Evolutionary conservation across 2,797 vertebrate species (phyloP), one percentile per base, ranked within the genome.

Genomic region (Cryptoprocta ferox): DNA sequence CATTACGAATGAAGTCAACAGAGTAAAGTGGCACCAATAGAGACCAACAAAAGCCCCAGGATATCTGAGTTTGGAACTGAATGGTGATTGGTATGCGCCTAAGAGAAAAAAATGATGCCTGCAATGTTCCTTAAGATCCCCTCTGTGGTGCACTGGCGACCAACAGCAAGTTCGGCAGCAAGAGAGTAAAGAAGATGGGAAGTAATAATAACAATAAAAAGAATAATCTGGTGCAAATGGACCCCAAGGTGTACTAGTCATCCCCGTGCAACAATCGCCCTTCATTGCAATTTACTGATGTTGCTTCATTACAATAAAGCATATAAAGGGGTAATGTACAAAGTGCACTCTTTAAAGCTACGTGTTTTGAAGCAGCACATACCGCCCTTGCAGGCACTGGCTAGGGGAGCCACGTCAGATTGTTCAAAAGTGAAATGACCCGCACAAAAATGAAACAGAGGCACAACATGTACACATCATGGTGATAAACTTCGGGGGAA

Each of bases 151-250:
- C 53, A 68, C 7, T 42, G 89, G 98, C 98, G 98, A 98, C 98
- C 98, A 98, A 98, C 94, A 97, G 96, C 98, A 98, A 98, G 98
- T 98, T 97, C 82, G 87, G 98, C 95, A 95, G 96, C 98, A 95
- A 97, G 98, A 98, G 98, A 98, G 91, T 97, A 97, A 98, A 98
- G 98, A 98, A 98, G 98, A 98, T 98, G 98, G 98, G 98, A 98
- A 98, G 98, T 98, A 98, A 98, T 98, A 98, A 98, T 97, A 98
- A 98, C 98, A 99, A 99, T 98, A 98, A 99, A 98, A 98, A 98
- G 91, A 99, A 99, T 99, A 98, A 98, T 99, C 97, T 99, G 98
- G 98, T 98, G 98, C 98, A 98, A 99, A 99, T 98, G 98, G 98
- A 99, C 98, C 98, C 99, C 92, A 97, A 98, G 98, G 99, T 98